Conservation (phyloP, 2,113 vertebrate genomes). For the Anguilla rostrata region DNA sequence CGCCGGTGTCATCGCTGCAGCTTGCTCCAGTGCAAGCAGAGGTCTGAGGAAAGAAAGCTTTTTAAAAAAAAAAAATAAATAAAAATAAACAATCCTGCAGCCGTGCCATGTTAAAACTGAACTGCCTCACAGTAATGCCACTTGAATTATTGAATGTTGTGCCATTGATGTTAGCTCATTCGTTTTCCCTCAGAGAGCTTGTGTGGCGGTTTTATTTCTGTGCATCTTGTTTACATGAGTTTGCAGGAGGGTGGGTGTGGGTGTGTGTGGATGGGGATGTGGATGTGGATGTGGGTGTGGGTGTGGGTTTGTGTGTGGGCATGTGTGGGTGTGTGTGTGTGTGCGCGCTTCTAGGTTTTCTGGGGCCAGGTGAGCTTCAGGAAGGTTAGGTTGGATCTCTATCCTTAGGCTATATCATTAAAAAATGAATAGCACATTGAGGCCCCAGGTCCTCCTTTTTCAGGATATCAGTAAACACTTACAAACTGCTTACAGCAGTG, state of each 20-base stretch:
- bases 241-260: neutral
- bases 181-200: neutral
- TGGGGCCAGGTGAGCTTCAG: neutral
- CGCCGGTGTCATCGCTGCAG: neutral
- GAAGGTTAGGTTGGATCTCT: neutral
- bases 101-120: neutral
- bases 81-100: neutral
- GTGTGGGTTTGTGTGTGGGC: too few species aligned
- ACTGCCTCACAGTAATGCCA: neutral
- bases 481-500: slow-evolving; percentile 38
- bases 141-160: neutral
- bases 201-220: neutral
- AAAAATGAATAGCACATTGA: slow-evolving; percentile 16
- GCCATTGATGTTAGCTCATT: neutral
- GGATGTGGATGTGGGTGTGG: neutral
- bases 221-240: neutral
- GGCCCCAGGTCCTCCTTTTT: slow-evolving; percentile 35
- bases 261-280: neutral
- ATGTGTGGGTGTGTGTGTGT: too few species aligned
- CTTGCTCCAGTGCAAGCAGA: neutral
- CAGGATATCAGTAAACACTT: slow-evolving; percentile 49
- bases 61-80: too few species aligned
- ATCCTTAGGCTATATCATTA: neutral
- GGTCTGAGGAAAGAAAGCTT: neutral
- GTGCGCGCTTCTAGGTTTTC: too few species aligned